These are phyloP conservation scores for Urophycis tenuis DNA, from an alignment of 2,797 vertebrate genomes.

Conservation along the genomic window DNA sequence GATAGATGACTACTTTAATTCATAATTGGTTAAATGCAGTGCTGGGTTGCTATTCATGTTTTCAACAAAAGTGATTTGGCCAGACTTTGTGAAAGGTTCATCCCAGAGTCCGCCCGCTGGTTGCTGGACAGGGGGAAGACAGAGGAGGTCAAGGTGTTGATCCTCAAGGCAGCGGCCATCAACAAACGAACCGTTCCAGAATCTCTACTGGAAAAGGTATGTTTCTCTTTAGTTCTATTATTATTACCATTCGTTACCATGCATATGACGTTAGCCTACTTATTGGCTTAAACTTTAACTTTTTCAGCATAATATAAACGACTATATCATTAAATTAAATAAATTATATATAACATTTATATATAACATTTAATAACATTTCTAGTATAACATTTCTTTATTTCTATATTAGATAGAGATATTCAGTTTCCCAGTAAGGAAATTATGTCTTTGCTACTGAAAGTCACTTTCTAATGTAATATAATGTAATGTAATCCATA, in stretches of 20 bases:
- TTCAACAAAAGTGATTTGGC: not conserved
- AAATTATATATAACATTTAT: no score
- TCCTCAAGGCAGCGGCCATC: slow-evolving; percentile 70
- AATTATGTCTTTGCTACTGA: not conserved
- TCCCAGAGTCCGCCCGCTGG: slow-evolving; percentile 84
- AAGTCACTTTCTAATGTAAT: not conserved
- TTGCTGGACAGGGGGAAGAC: slow-evolving; percentile 63
- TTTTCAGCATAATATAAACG: no score
- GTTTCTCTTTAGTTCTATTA: not conserved
- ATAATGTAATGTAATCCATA: slow-evolving; percentile 16
- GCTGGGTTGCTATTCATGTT: not conserved
- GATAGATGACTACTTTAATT: no score
- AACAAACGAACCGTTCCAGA: slow-evolving; percentile 68
- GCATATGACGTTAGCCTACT: no score
- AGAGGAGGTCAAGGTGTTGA: slow-evolving; percentile 68
- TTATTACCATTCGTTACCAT: no score
- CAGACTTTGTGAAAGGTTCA: slow-evolving; percentile 57
- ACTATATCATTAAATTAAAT: no score
- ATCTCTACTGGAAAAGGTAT: slow-evolving; percentile 69
- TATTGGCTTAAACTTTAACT: no score
- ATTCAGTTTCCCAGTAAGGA: not conserved
- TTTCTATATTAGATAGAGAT: not conserved
- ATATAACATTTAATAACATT: no score
- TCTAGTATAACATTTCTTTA: not conserved
- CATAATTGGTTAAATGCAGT: not conserved